Base-by-base conservation (phyloP, 2,113 vertebrate species). In the Phyllostomus hastatus region DNA sequence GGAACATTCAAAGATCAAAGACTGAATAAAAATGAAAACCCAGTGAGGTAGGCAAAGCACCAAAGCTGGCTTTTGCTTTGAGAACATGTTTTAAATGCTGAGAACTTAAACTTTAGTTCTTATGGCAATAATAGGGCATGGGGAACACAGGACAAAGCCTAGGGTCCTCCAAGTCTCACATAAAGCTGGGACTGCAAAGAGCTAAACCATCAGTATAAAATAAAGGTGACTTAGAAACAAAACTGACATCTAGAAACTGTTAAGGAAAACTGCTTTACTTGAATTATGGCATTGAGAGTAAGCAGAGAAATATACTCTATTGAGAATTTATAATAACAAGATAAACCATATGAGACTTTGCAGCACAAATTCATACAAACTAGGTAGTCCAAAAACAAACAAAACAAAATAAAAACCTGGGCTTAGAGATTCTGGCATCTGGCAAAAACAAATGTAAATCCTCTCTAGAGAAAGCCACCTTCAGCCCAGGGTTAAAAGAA, bases 371-470 rank as follows among this genome's bases (percentile, higher is more conserved):
- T 92, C 54, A 95, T 52, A 83, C 43, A 69, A 86, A 72, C 16
- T 75, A 66, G 35, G 46, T 92, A 79, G 67, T 79, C 69, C 7
- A 24, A 66, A 57, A 67, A 79, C 90, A 67, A 24, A 59, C 57
- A 59, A 59, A 84, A 84, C 59, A 61, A 61, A 61, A 61, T 12
- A 75, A 48, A 89, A 24, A 2, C 35, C 52, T 66, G 33, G 28
- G 59, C 38, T 31, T 66, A 92, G 26, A 88, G 70, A 91, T 67
- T 72, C 5, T 73, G 22, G 84, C 17, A 92, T 19, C n/a, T 38
- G n/a, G 81, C 52, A 85, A 86, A 94, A 84, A 85, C 66, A 85
- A 95, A 88, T 31, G 57, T 33, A 94, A 94, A 64, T 83, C 38
- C 11, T 95, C 38, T 54, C 14, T 52, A 52, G 15, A 73, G 46